Percentiles rank a stretch among this genome's conserved stretches.
phyloP scores from a whole-genome alignment of 2,797 vertebrate species.

The Acestrorhynchus altus region DNA sequence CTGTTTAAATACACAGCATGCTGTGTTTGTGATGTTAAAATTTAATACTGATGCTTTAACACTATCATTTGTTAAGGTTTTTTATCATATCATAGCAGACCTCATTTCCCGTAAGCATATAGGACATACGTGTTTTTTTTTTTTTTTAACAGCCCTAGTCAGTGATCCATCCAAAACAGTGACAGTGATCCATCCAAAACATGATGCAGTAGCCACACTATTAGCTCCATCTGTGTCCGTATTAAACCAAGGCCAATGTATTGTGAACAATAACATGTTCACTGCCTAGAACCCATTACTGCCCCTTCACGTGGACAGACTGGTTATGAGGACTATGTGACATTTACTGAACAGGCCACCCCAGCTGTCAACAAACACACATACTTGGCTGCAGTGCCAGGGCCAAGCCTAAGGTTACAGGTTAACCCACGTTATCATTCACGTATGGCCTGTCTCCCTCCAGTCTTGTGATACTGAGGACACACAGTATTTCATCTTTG shows the following conservation, averaged over 20 bases:
- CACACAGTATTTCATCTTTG: neutral
- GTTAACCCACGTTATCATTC: conserved; percentile 56
- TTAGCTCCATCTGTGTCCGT: neutral
- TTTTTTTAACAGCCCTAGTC: no score
- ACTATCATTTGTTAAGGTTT: no score
- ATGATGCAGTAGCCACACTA: neutral
- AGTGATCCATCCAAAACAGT: no score
- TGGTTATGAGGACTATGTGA: conserved; percentile 75
- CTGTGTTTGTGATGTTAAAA: no score
- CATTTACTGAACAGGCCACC: conserved; percentile 68
- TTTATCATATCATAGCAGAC: no score
- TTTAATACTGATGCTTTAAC: no score
- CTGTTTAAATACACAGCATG: no score
- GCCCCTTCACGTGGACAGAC: conserved; percentile 70
- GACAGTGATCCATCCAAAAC: neutral
- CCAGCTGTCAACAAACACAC: conserved; percentile 75
- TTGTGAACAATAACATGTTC: conserved; percentile 37
- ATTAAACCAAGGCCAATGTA: neutral
- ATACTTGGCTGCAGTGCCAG: conserved; percentile 56
- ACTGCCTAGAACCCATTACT: conserved; percentile 69
- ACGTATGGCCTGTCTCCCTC: conserved; percentile 58
- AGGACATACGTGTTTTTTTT: no score
- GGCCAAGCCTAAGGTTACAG: conserved; percentile 68
- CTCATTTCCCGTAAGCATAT: no score
- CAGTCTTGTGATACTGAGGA: neutral